Evolutionary conservation across 2,797 vertebrate genomes (phyloP).

Genomic region (Sphenodon punctatus): DNA sequence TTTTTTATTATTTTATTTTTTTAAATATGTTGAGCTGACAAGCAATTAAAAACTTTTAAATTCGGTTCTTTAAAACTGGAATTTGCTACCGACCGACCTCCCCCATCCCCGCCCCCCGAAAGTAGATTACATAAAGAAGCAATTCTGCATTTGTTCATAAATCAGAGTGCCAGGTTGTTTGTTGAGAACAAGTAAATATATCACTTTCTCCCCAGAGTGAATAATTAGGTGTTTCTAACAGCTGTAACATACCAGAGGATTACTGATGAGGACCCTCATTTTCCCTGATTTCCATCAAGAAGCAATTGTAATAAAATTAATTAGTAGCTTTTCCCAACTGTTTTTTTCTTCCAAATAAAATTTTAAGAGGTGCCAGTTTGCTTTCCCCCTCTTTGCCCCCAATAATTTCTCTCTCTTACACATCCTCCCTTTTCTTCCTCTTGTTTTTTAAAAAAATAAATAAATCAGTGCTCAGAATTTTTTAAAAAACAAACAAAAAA

Average conservation of each 20-base stretch:
- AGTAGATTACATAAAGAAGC: constrained; percentile 2
- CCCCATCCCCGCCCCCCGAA: not conserved
- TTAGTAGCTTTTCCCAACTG: constrained; percentile 23
- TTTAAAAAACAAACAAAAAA: constrained; percentile 1
- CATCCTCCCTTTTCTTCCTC: not conserved
- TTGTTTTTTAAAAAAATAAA: not conserved
- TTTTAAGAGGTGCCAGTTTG: not conserved
- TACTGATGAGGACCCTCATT: not conserved
- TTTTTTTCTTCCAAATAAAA: constrained; percentile 42
- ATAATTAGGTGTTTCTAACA: constrained; percentile 40
- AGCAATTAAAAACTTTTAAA: not conserved
- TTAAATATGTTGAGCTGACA: no score
- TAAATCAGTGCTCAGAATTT: not conserved
- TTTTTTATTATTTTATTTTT: no score
- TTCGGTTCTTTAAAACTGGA: constrained; percentile 9
- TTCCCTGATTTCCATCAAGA: not conserved
- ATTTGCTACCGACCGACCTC: constrained; percentile 20
- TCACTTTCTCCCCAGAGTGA: not conserved
- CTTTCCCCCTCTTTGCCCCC: constrained; percentile 15
- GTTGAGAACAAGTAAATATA: constrained; percentile 8
- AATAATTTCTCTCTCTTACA: not conserved
- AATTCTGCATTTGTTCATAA: constrained; percentile 35
- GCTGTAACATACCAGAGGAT: constrained; percentile 13
- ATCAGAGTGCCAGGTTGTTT: constrained; percentile 4
- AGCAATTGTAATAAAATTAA: constrained; percentile 3